phyloP scores from a whole-genome alignment of 2,888 invertebrate genomes.

The Antheraea yamamai region DNA sequence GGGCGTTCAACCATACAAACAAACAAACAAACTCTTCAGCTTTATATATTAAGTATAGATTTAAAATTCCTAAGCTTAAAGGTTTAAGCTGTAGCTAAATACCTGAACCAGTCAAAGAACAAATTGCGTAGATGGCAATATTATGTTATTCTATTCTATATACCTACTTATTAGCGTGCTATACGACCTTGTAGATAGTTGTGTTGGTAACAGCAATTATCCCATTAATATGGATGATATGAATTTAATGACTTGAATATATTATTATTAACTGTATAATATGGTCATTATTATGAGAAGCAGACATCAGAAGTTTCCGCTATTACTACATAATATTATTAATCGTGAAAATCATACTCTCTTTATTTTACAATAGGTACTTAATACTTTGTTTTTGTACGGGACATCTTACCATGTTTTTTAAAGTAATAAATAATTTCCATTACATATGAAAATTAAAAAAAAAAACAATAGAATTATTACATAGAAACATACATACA shows the following conservation, averaged over 20 bases:
- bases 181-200: neutral
- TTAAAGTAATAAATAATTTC: too few relatives aligned
- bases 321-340: neutral
- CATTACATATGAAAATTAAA: too few relatives aligned
- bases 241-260: neutral
- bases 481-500: too few relatives aligned
- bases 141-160: neutral
- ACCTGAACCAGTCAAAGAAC: too few relatives aligned
- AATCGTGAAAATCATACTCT: neutral
- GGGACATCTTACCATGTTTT: too few relatives aligned
- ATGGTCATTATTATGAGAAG: neutral
- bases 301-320: neutral
- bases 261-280: neutral
- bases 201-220: slow-evolving; percentile 1
- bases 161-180: neutral
- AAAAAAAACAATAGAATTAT: too few relatives aligned
- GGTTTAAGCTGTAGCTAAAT: neutral
- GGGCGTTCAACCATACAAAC: too few relatives aligned
- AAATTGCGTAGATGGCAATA: neutral
- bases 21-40: too few relatives aligned
- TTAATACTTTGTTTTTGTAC: too few relatives aligned
- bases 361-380: neutral
- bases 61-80: neutral
- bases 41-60: too few relatives aligned
- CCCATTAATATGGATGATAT: slow-evolving; percentile 2